Conservation (phyloP, 2,113 vertebrate species). For the Pituophis catenifer region DNA sequence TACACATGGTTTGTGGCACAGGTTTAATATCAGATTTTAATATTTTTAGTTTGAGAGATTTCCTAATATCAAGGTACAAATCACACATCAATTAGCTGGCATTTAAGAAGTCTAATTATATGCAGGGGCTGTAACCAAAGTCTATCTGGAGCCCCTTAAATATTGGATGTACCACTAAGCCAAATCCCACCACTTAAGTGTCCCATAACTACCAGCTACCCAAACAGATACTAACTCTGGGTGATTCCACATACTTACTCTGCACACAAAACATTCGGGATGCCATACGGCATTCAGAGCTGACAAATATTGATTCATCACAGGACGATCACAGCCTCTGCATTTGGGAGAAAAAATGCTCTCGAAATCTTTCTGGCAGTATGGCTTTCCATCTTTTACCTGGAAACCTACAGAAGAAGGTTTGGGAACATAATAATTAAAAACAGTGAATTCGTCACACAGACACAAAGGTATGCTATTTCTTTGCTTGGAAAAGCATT, state of each 20-base stretch:
- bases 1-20: not conserved
- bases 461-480: not conserved
- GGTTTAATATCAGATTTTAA: not conserved
- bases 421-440: accelerated
- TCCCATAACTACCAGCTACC: not conserved
- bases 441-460: accelerated
- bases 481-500: not conserved
- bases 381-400: constrained; percentile 82
- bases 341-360: constrained; percentile 86
- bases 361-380: constrained; percentile 85
- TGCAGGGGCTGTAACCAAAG: not conserved
- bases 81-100: not conserved
- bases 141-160: not conserved
- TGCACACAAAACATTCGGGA: constrained; percentile 87
- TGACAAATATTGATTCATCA: constrained; percentile 82
- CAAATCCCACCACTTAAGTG: not conserved
- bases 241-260: constrained; percentile 69
- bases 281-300: constrained; percentile 88
- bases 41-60: not conserved
- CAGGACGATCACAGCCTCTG: constrained; percentile 79
- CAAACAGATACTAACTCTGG: accelerated
- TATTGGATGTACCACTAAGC: not conserved
- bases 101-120: not conserved
- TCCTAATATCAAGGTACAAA: not conserved
- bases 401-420: constrained; percentile 72